Evolutionary conservation across 2,113 vertebrate genomes (phyloP), one percentile per base, ranked within the genome.

Genomic region (Nerophis lumbriciformis): DNA sequence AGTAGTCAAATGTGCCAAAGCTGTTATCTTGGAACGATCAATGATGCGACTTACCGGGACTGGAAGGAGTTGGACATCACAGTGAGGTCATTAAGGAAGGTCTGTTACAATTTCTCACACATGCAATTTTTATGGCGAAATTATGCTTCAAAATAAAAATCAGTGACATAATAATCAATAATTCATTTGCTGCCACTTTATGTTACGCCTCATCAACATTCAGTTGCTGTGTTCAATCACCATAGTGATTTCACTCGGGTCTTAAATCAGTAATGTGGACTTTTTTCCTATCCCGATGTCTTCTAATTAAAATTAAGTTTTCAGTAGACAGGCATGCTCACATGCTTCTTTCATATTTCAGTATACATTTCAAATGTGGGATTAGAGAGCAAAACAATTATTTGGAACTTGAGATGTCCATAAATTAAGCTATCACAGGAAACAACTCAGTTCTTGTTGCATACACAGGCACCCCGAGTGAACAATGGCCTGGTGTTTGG

Each of bases 401-500:
- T 7, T 52, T 45, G 9, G 39, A 63, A 16, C 8, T 52, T 36
- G 55, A 71, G 67, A 67, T 61, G n/a, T 42, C 39, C 39, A 12
- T 16, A 64, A 53, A 21, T 59, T 28, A 66, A 77, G 71, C 71
- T 37, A 75, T 68, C 66, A 75, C 48, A 65, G 79, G 74, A 70
- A 76, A 73, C 62, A 53, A 67, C 48, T 62, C 59, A 65, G 76
- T 68, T 76, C 56, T 48, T 21, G 54, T 75, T 74, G 69, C 65
- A 66, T 80, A 83, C 80, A 80, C 79, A 75, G 79, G 73, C 79
- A 80, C 62, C 71, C 76, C 77, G 66, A 84, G 73, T 80, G 69
- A 87, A 81, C 77, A 75, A 72, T 60, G 66, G 65, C 72, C 65
- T 64, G 80, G 63, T 68, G 69, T 71, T 73, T 64, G 80, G 63